Evolutionary conservation across 2,797 vertebrate genomes (phyloP).

Genomic region (Euthynnus affinis): DNA sequence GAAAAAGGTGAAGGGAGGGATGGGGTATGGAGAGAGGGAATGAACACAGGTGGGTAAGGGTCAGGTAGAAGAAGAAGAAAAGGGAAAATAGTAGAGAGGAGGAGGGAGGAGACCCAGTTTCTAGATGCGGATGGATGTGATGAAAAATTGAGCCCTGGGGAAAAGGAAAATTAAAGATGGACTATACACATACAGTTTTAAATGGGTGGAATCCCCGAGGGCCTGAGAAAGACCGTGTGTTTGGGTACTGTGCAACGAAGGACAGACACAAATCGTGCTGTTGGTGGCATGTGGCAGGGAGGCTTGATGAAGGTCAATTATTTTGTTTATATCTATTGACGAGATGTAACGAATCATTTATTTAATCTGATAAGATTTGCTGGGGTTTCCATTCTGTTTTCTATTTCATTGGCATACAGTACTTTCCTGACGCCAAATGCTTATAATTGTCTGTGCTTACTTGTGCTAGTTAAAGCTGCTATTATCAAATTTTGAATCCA

Average conservation of each 20-base stretch:
- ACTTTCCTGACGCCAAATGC: no score
- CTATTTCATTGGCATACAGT: not conserved
- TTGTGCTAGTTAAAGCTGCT: conserved; percentile 34
- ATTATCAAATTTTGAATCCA: conserved; percentile 20
- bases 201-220: conserved; percentile 31
- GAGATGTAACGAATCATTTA: conserved; percentile 12
- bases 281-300: not conserved
- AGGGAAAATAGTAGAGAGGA: not conserved
- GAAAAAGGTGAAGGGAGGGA: conserved; percentile 16
- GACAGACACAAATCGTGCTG: conserved; percentile 14
- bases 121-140: conserved; percentile 23
- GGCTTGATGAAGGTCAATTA: conserved; percentile 15
- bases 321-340: conserved; percentile 19
- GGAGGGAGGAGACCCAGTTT: not conserved
- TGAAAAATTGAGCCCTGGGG: conserved; percentile 28
- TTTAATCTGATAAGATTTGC: conserved; percentile 1
- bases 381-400: not conserved
- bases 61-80: conserved; percentile 28
- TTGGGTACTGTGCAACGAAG: conserved; percentile 6
- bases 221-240: conserved; percentile 12
- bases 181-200: conserved; percentile 25
- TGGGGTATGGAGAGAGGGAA: not conserved
- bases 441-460: not conserved
- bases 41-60: conserved; percentile 4
- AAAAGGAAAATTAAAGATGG: conserved; percentile 43